Evolutionary conservation across 2,888 invertebrate genomes (phyloP).

Genomic region (Hypomecis punctinalis): DNA sequence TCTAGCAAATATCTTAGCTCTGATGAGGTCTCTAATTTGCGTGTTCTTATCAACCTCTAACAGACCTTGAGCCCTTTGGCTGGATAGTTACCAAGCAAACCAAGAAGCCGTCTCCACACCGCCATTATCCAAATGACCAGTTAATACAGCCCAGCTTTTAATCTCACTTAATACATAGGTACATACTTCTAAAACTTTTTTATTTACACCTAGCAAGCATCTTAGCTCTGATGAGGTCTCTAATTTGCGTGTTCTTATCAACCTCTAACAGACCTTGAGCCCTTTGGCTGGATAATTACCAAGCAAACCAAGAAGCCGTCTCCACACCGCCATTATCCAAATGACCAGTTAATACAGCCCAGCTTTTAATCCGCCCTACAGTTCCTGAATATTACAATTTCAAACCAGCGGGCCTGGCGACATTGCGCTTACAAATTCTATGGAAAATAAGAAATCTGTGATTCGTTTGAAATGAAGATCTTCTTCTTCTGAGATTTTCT

Average conservation of each 20-base stretch:
- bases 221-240: neutral
- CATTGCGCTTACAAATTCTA: conserved; percentile 12
- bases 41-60: too few species aligned
- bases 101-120: too few species aligned
- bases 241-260: neutral
- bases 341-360: conserved; percentile 61
- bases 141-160: conserved; percentile 1
- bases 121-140: too few species aligned
- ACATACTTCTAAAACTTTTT: neutral
- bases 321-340: conserved; percentile 45
- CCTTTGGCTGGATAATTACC: neutral
- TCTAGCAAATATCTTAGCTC: too few species aligned
- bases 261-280: neutral
- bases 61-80: too few species aligned
- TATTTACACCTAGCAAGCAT: neutral
- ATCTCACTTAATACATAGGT: too few species aligned
- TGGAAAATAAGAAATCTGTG: conserved; percentile 16
- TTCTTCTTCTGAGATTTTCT: neutral
- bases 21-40: too few species aligned
- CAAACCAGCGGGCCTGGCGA: conserved; percentile 15
- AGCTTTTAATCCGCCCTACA: conserved; percentile 55
- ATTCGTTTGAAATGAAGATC: neutral
- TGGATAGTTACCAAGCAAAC: too few species aligned
- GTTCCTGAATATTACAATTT: conserved; percentile 40
- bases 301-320: conserved; percentile 34